Conservation (phyloP, 2,113 vertebrate species). For the Xenus cinereus region DNA sequence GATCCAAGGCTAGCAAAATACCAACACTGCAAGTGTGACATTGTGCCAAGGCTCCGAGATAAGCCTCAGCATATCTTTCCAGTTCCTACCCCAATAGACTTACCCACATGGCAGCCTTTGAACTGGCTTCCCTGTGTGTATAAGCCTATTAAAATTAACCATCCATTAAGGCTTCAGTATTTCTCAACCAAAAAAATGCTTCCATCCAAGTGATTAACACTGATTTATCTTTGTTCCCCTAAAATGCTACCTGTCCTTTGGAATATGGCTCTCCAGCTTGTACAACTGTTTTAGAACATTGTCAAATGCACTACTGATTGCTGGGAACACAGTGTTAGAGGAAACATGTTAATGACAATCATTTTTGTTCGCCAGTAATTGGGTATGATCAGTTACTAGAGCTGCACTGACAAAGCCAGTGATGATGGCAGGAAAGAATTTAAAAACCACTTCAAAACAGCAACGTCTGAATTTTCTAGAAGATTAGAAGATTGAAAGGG, state of each 20-base stretch:
- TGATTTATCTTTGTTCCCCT: not conserved
- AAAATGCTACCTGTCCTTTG: not conserved
- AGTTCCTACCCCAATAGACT: not conserved
- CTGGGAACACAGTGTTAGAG: not conserved
- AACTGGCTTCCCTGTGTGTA: not conserved
- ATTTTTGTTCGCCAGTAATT: not conserved
- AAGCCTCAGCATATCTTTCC: not conserved
- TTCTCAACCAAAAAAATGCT: not conserved
- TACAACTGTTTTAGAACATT: not conserved
- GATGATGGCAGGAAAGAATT: not conserved
- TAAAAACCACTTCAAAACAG: not conserved
- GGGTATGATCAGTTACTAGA: not conserved
- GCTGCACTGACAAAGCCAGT: not conserved
- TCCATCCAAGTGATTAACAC: not conserved
- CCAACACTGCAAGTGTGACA: not conserved
- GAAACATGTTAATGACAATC: rapidly evolving
- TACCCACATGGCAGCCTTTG: not conserved
- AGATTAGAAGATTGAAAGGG: not conserved
- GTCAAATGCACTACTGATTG: not conserved
- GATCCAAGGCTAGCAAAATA: not conserved
- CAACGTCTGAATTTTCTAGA: not conserved
- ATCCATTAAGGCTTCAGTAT: not conserved
- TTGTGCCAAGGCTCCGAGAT: not conserved
- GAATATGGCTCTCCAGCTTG: not conserved
- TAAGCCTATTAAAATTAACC: not conserved